Conservation (phyloP, 2,888 invertebrate species). For the Flexamia atlantica region DNA sequence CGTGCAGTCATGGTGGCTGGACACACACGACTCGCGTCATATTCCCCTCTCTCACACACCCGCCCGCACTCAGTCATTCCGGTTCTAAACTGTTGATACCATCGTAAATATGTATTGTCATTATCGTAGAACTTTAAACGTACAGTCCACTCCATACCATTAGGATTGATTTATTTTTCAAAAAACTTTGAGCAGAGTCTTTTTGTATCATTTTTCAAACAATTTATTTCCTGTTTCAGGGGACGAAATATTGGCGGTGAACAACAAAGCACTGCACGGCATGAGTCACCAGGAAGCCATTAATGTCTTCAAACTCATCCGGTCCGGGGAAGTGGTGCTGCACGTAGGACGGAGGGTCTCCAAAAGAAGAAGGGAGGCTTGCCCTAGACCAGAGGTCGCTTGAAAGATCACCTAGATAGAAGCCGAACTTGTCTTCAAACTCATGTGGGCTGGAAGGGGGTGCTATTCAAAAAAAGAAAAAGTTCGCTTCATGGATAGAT, state of each 20-base stretch:
- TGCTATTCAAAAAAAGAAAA: too few species aligned
- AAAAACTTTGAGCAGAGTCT: too few species aligned
- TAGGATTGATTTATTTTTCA: too few species aligned
- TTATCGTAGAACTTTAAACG: too few species aligned
- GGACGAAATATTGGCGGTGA: slow-evolving; percentile 89
- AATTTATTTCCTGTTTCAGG: slow-evolving; percentile 77
- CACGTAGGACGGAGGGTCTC: slow-evolving; percentile 80
- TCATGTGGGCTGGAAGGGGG: too few species aligned
- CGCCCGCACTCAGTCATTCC: not conserved
- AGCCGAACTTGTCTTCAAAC: too few species aligned
- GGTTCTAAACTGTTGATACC: not conserved
- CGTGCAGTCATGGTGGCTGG: slow-evolving; percentile 19
- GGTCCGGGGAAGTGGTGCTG: slow-evolving; percentile 86
- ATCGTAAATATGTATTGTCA: too few species aligned
- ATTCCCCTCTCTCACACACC: not conserved
- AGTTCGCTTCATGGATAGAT: too few species aligned
- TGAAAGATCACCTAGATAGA: not conserved
- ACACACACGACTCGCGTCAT: slow-evolving; percentile 19
- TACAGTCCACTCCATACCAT: too few species aligned
- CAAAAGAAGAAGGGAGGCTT: slow-evolving; percentile 61
- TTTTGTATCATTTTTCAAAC: not conserved
- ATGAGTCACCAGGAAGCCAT: slow-evolving; percentile 89
- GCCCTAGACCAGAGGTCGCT: slow-evolving; percentile 40
- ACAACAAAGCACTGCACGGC: slow-evolving; percentile 87
- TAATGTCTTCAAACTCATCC: slow-evolving; percentile 87